phyloP scores from a whole-genome alignment of 2,113 vertebrate species.

The pig (Sus scrofa) region T2T-Sscrofa CM000812.6:139166001-139166500 shows the following conservation, averaged over 20 bases:
- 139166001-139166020: slow-evolving; percentile 32
- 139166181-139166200: neutral
- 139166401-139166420: neutral
- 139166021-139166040: slow-evolving; percentile 30
- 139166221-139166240: neutral
- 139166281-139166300: neutral
- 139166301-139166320: slow-evolving; percentile 3
- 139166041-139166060: slow-evolving; percentile 19
- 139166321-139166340: neutral
- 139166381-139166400: slow-evolving; percentile 17
- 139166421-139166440: neutral
- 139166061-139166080: slow-evolving; percentile 26
- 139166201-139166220: neutral
- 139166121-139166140: neutral
- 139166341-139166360: slow-evolving; percentile 27
- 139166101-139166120: neutral
- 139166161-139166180: neutral
- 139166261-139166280: slow-evolving; percentile 13
- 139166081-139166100: neutral
- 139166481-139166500: neutral
- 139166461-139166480: neutral
- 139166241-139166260: neutral
- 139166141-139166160: neutral
- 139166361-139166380: slow-evolving; percentile 14
- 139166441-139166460: neutral